These are phyloP conservation scores for Acanthaster planci DNA, from an alignment of 35 echinoderm and acorn worm genomes.

Conservation along the genomic window DNA sequence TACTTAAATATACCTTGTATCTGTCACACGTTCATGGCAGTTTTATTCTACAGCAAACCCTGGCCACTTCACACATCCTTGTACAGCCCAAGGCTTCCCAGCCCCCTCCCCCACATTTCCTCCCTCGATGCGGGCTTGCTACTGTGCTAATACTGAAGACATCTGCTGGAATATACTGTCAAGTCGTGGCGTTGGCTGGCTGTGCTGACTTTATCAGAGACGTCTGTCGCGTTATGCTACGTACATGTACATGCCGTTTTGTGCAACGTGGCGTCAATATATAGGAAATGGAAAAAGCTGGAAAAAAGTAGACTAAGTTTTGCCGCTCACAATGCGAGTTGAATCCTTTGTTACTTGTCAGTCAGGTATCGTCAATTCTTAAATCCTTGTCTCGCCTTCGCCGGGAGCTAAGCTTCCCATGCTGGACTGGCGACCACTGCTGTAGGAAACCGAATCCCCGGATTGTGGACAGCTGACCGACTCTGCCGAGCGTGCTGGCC, in stretches of 20 bases:
- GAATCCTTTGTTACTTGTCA: not conserved
- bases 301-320: not conserved
- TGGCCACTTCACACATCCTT: too few species aligned
- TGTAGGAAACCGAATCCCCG: conserved; percentile 38
- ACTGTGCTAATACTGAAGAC: not conserved
- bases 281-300: not conserved
- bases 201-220: not conserved
- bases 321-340: too few species aligned
- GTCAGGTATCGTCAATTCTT: not conserved
- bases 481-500: conserved; percentile 13
- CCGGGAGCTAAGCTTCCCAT: conserved; percentile 41
- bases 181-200: not conserved
- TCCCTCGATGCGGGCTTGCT: too few species aligned
- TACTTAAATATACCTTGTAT: too few species aligned
- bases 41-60: too few species aligned
- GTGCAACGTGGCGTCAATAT: not conserved
- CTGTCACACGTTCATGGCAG: too few species aligned
- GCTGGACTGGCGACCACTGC: conserved; percentile 45
- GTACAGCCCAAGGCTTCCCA: too few species aligned
- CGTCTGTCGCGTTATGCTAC: conserved; percentile 22
- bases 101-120: too few species aligned
- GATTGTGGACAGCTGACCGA: conserved; percentile 25
- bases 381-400: conserved; percentile 56
- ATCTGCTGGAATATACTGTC: conserved; percentile 2
- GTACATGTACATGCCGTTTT: not conserved